Base-by-base conservation (phyloP, 2,888 invertebrate genomes). In the Junonia oenone region DNA sequence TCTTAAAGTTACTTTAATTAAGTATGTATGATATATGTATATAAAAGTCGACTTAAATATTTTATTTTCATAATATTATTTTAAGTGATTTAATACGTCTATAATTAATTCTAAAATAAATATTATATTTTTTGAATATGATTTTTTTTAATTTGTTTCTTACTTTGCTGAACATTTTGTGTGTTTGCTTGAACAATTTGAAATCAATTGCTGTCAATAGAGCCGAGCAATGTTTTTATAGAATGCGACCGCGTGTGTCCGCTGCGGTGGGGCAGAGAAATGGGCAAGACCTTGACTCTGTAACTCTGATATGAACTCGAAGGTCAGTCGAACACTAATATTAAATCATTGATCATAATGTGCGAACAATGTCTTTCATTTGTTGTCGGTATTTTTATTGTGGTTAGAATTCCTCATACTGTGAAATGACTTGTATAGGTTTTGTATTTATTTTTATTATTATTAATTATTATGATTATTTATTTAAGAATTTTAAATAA, bases 91-190 rank as follows among this genome's bases (percentile, higher is more conserved):
- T n/a, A n/a, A n/a, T n/a, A n/a, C n/a, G n/a, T n/a, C n/a, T n/a
- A n/a, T n/a, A n/a, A n/a, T n/a, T n/a, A n/a, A n/a, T n/a, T n/a
- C n/a, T n/a, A n/a, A n/a, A n/a, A n/a, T n/a, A n/a, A n/a, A n/a
- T n/a, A n/a, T n/a, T n/a, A n/a, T n/a, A n/a, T 45, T 6, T 6
- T 19, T 19, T 37, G 27, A 8, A 17, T 9, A 17, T 45, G 27
- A 38, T 14, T 19, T 31, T 31, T 8, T 19, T 17, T 2, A 11
- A 27, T 26, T 15, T 11, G 27, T 33, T 27, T 78, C 83, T 80
- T 59, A 83, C 83, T 81, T 81, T 81, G 74, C 76, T 80, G 72
- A 81, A 81, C 83, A 83, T 83, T 68, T 75, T 80, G 74, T 65
- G 66, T 76, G 72, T 75, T 67, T 71, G 65, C 72, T 74, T 68